Percentiles rank a stretch among this genome's conserved stretches.
Conservation (phyloP, 2,797 vertebrate species). For the Lates japonicus region DNA sequence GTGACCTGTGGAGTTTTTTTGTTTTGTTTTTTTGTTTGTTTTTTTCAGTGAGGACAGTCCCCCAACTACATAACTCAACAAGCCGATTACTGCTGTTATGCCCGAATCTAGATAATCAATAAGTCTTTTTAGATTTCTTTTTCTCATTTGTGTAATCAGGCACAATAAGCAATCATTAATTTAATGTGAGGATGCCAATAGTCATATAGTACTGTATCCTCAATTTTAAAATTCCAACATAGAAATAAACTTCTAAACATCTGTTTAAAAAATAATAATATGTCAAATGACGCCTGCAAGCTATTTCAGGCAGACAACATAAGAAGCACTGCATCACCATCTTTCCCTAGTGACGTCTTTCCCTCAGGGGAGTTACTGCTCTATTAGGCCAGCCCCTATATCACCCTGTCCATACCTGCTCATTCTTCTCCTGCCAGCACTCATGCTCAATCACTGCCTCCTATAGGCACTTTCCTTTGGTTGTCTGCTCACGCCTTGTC, state of each 20-base stretch:
- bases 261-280: background rate
- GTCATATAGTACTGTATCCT: background rate
- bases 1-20: too few relatives aligned
- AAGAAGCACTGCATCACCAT: background rate
- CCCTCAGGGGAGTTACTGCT: background rate
- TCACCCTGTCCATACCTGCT: background rate
- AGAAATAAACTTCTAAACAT: background rate
- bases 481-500: background rate
- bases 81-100: too few relatives aligned
- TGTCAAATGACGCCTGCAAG: background rate
- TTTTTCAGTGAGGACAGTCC: too few relatives aligned
- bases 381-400: background rate
- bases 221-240: too few relatives aligned
- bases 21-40: too few relatives aligned
- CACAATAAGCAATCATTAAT: too few relatives aligned
- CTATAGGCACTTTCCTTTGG: background rate
- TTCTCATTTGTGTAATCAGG: too few relatives aligned
- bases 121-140: too few relatives aligned
- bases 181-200: too few relatives aligned
- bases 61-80: too few relatives aligned
- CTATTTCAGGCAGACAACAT: background rate
- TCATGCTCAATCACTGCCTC: background rate
- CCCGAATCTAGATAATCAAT: too few relatives aligned
- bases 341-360: background rate
- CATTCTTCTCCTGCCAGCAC: conserved; percentile 1